Base-by-base conservation (phyloP, 2,888 invertebrate genomes). In the Ametastegia equiseti region DNA sequence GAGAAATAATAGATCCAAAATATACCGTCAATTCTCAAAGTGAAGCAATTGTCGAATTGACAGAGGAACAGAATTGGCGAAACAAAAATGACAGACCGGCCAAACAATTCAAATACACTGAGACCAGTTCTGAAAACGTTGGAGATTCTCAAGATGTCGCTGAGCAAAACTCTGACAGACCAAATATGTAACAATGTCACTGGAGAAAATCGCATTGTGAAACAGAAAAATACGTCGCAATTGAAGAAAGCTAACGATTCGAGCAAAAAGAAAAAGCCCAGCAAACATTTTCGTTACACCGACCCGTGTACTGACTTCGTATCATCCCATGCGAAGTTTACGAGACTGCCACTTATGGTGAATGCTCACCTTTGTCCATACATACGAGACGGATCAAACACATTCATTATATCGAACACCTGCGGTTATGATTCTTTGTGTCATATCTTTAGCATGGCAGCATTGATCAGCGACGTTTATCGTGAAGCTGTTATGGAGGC, bases 1-100 rank as follows among this genome's bases (percentile, higher is more conserved):
- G 5, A 69, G 30, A 39, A 69, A 33, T n/a, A n/a, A 15, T 7
- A 1, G 5, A 42, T 23, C 30, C 7, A n/a, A 19, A n/a, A 50
- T 33, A 50, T 39, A 9, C 33, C 19, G 57, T 27, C 57, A 23
- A 77, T 33, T 47, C 30, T n/a, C 77, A 77, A 15, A 77, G n/a
- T 19, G 39, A 36, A 15, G 39, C 23, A 33, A 23, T 77, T 7
- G 30, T 4, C 15, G 57, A 77, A 77, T 47, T 77, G 23, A 77
- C 47, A 19, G 57, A 77, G 39, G 57, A 77, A 77, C 57, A 77
- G 27, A 77, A 77, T 77, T 77, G 77, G 77, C 33, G 77, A 36
- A 77, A 57, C 23, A 77, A 77, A 57, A 77, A 77, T 42, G 77
- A 77, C 39, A 77, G 30, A 57, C 57, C 13, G 27, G 36, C 19